These are phyloP conservation scores for Lutjanus campechanus DNA, from an alignment of 2,797 vertebrate genomes.

Conservation along the genomic window DNA sequence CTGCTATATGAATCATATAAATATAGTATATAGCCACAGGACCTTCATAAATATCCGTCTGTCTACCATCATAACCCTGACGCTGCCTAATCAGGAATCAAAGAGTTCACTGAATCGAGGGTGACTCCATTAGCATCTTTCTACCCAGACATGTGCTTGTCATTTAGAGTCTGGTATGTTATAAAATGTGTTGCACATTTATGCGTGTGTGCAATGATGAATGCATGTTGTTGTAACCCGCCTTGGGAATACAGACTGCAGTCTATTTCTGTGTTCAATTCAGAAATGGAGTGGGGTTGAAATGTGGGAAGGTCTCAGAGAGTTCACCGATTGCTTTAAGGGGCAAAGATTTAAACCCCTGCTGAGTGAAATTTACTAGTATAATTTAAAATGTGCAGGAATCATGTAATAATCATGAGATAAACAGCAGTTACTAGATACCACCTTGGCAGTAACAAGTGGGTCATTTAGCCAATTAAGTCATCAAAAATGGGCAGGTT, in stretches of 20 bases:
- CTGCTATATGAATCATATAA: conserved; percentile 11
- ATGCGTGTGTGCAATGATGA: conserved; percentile 73
- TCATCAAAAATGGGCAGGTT: conserved; percentile 22
- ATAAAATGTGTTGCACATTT: conserved; percentile 81
- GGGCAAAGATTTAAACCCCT: conserved; percentile 19
- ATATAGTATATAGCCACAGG: conserved; percentile 26
- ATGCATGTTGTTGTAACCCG: conserved; percentile 78
- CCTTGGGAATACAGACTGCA: conserved; percentile 72
- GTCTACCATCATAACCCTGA: conserved; percentile 30
- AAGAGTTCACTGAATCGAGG: conserved; percentile 65
- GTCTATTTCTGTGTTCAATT: conserved; percentile 70
- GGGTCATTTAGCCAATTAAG: conserved; percentile 26
- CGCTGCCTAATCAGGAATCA: conserved; percentile 54
- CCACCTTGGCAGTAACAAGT: conserved; percentile 13
- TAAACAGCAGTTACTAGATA: conserved; percentile 18
- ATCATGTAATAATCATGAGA: conserved; percentile 31
- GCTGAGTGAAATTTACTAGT: conserved; percentile 28
- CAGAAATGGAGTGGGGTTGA: conserved; percentile 45
- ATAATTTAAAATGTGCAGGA: conserved; percentile 21
- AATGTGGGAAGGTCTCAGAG: conserved; percentile 61
- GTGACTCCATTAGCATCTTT: conserved; percentile 64
- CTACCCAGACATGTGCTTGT: conserved; percentile 77
- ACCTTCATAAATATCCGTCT: conserved; percentile 46
- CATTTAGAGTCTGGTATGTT: conserved; percentile 76
- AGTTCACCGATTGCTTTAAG: conserved; percentile 60